Evolutionary conservation across 2,113 vertebrate genomes (phyloP).

Genomic region (Albula glossodonta): DNA sequence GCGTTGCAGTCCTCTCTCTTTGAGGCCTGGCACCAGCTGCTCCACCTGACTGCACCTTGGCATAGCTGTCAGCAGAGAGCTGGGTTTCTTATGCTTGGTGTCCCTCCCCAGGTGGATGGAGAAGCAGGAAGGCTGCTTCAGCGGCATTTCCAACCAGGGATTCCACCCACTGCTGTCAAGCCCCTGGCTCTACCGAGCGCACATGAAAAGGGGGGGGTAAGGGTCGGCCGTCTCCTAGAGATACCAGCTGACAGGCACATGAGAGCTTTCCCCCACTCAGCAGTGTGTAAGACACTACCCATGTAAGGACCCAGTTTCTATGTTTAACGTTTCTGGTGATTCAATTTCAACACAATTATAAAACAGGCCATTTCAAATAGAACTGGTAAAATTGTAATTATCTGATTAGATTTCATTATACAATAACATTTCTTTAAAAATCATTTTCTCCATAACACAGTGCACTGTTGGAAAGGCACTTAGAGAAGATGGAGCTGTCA

Average conservation of each 20-base stretch:
- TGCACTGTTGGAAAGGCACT: conserved; percentile 11
- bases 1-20: background rate
- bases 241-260: background rate
- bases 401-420: background rate
- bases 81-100: conserved; percentile 22
- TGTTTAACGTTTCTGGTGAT: background rate
- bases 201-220: background rate
- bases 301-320: background rate
- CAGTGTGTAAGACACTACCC: conserved; percentile 41
- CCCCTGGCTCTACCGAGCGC: background rate
- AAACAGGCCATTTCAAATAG: background rate
- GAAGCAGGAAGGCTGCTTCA: conserved; percentile 54
- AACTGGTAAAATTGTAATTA: background rate
- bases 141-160: conserved; percentile 56
- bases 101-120: conserved; percentile 50
- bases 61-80: conserved; percentile 23
- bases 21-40: background rate
- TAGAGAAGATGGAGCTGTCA: conserved; percentile 33
- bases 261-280: conserved; percentile 41
- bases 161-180: conserved; percentile 55
- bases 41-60: background rate
- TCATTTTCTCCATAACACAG: conserved; percentile 28
- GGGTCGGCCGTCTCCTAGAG: background rate
- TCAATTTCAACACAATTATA: background rate
- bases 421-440: background rate